Evolutionary conservation across 2,113 vertebrate species (phyloP).

Genomic region (Pleuronectes platessa): DNA sequence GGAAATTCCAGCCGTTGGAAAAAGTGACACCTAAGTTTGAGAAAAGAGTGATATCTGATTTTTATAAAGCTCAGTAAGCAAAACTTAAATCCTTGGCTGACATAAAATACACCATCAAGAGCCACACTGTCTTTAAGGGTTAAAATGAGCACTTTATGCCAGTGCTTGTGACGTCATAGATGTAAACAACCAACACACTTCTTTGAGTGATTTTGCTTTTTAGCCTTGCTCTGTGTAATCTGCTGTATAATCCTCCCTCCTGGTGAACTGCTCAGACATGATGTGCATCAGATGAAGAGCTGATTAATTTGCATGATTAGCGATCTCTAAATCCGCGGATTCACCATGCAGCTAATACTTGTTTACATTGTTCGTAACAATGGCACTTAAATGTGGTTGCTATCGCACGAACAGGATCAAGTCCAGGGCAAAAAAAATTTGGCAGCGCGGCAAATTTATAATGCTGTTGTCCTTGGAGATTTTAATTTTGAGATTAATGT

Average conservation of each 20-base stretch:
- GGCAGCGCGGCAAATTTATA: neutral
- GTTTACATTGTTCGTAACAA: conserved; percentile 69
- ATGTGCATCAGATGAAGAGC: conserved; percentile 72
- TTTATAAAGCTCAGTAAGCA: neutral
- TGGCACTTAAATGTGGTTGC: conserved; percentile 1
- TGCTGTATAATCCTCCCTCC: conserved; percentile 72
- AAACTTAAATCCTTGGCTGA: neutral
- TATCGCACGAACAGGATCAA: conserved; percentile 3
- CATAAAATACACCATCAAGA: neutral
- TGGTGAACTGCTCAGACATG: conserved; percentile 67
- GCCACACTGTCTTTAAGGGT: neutral
- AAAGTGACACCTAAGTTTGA: conserved; percentile 26
- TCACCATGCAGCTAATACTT: conserved; percentile 57
- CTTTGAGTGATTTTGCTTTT: conserved; percentile 36
- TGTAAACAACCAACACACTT: conserved; percentile 26
- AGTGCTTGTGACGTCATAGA: neutral
- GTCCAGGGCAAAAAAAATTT: neutral
- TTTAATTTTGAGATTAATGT: conserved; percentile 8
- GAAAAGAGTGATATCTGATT: neutral
- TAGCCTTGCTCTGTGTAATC: conserved; percentile 55
- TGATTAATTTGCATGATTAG: conserved; percentile 81
- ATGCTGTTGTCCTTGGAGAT: conserved; percentile 7
- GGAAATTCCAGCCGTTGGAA: conserved; percentile 41
- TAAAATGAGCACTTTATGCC: neutral
- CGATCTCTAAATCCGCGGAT: conserved; percentile 57